These are phyloP conservation scores for Plutella xylostella DNA, from an alignment of 2,888 invertebrate species.

Conservation along the genomic window DNA sequence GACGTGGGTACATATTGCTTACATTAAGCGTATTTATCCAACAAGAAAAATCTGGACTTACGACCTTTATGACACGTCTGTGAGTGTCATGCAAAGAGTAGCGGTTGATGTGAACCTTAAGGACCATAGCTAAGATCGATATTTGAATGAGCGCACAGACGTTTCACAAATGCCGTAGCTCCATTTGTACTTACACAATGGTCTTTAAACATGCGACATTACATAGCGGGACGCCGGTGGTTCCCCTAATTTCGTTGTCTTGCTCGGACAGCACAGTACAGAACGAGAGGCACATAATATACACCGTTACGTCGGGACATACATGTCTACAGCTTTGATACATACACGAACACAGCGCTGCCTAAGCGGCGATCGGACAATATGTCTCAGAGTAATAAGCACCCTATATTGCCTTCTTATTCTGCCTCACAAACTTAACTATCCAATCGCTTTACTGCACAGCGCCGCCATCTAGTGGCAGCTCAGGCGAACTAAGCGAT, in stretches of 20 bases:
- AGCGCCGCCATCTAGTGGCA: too few relatives aligned
- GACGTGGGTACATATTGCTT: slow-evolving; percentile 45
- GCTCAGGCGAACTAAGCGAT: too few relatives aligned
- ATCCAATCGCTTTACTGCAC: too few relatives aligned
- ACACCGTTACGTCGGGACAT: not conserved
- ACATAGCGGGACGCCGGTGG: slow-evolving; percentile 52
- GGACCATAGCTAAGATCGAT: too few relatives aligned
- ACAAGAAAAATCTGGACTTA: slow-evolving; percentile 40
- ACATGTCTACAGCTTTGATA: not conserved
- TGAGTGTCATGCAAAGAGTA: too few relatives aligned
- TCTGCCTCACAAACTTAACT: too few relatives aligned
- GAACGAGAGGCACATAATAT: slow-evolving; percentile 22
- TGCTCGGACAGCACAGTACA: slow-evolving; percentile 51
- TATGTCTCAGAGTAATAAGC: too few relatives aligned
- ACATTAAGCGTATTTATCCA: slow-evolving; percentile 48
- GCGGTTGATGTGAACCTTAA: too few relatives aligned
- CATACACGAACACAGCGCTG: not conserved
- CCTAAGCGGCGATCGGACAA: too few relatives aligned
- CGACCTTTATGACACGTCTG: too few relatives aligned
- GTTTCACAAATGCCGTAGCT: slow-evolving; percentile 49
- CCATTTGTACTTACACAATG: slow-evolving; percentile 58
- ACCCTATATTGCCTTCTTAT: too few relatives aligned
- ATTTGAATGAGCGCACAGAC: too few relatives aligned
- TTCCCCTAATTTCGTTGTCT: slow-evolving; percentile 62
- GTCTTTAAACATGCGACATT: slow-evolving; percentile 46